Conservation (phyloP, 2,113 vertebrate species). For the Pagrus major region DNA sequence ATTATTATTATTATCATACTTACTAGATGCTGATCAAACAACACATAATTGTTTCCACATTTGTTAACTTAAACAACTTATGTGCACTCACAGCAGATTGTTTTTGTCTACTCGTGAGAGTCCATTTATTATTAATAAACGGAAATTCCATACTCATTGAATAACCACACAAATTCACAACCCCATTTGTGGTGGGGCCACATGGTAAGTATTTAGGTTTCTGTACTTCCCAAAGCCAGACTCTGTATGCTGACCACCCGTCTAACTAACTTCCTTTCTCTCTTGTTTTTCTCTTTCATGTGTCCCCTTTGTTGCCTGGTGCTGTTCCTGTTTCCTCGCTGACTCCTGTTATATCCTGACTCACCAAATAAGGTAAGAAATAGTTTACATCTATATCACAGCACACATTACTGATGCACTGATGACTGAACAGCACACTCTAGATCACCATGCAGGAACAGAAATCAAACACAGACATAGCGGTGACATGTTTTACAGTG, state of each 20-base stretch:
- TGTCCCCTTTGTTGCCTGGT: conserved; percentile 32
- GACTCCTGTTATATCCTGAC: conserved; percentile 37
- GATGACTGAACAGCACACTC: neutral
- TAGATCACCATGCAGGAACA: neutral
- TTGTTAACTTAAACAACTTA: neutral
- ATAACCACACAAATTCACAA: conserved; percentile 16
- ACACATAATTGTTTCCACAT: neutral
- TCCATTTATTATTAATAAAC: neutral
- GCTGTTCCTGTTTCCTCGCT: conserved; percentile 43
- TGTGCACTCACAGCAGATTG: neutral
- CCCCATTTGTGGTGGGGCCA: neutral
- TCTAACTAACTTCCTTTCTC: conserved; percentile 69
- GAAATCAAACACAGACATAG: neutral
- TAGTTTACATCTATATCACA: conserved; percentile 21
- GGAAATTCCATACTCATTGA: neutral
- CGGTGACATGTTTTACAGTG: neutral
- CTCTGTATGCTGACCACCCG: conserved; percentile 19
- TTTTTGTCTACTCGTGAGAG: neutral
- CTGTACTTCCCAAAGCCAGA: conserved; percentile 39
- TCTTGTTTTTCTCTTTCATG: conserved; percentile 75
- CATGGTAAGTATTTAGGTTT: conserved; percentile 74
- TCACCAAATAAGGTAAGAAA: conserved; percentile 82
- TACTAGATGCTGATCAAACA: neutral
- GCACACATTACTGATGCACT: conserved; percentile 2
- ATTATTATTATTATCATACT: neutral